Conservation (phyloP, 92 coral and sea anemone species). For the Isaurus tuberculatus region DNA sequence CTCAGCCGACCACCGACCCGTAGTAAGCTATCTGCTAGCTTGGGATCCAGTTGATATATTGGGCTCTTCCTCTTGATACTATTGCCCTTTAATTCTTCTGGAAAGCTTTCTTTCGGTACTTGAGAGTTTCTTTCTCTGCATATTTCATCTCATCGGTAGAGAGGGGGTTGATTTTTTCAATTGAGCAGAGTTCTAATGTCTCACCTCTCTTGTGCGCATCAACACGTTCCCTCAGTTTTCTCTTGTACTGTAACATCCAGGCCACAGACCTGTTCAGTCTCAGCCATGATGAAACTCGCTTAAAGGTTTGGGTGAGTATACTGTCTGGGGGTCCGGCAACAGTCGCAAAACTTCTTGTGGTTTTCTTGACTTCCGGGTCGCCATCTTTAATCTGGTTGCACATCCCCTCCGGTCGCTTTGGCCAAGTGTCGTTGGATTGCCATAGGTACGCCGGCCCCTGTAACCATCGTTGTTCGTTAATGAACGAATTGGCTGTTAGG, state of each 20-base stretch:
- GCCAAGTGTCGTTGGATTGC: slow-evolving; percentile 32
- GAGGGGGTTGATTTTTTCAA: not conserved
- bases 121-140: slow-evolving; percentile 35
- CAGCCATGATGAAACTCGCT: slow-evolving; percentile 43
- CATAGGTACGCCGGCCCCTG: slow-evolving; percentile 39
- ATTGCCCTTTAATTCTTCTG: slow-evolving; percentile 17
- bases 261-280: slow-evolving; percentile 47
- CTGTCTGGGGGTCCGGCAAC: not conserved
- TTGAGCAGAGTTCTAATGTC: not conserved
- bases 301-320: slow-evolving; percentile 15
- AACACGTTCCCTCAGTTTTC: not conserved
- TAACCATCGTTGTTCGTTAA: slow-evolving; percentile 24
- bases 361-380: slow-evolving; percentile 56
- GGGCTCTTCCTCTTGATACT: slow-evolving; percentile 9
- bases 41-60: slow-evolving; percentile 32
- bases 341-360: slow-evolving; percentile 11
- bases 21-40: slow-evolving; percentile 2
- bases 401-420: slow-evolving; percentile 30
- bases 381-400: slow-evolving; percentile 13
- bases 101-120: slow-evolving; percentile 29
- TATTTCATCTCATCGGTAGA: slow-evolving; percentile 22
- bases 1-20: slow-evolving; percentile 35
- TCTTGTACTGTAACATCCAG: slow-evolving; percentile 48
- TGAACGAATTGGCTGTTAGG: slow-evolving; percentile 23
- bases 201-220: slow-evolving; percentile 2